Percentiles rank a stretch among this genome's conserved stretches.
Evolutionary conservation across 2,888 invertebrate species (phyloP).

Genomic region (Pheosia gnoma): DNA sequence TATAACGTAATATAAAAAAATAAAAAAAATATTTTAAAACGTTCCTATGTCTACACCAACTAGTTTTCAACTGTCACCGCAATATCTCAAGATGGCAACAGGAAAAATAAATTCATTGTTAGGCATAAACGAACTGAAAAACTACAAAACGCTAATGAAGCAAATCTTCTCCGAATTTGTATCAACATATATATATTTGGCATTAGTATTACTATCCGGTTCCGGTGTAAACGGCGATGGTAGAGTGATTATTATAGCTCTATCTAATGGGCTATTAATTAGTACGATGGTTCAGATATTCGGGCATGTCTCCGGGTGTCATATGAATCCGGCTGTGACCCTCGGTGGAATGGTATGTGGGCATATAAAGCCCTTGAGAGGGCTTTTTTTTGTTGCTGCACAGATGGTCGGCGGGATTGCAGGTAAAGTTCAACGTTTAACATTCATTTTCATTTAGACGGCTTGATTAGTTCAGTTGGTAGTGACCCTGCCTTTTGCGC

Average conservation of each 20-base stretch:
- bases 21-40: background rate
- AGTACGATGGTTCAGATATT: slow-evolving; percentile 41
- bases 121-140: slow-evolving; percentile 37
- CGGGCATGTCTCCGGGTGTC: slow-evolving; percentile 47
- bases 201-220: slow-evolving; percentile 32
- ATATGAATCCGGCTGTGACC: slow-evolving; percentile 51
- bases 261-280: slow-evolving; percentile 39
- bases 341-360: slow-evolving; percentile 39
- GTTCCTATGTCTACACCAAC: background rate
- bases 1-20: no score
- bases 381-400: slow-evolving; percentile 38
- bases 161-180: slow-evolving; percentile 46
- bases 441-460: no score
- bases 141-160: slow-evolving; percentile 24
- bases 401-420: slow-evolving; percentile 42
- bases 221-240: background rate
- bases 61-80: background rate
- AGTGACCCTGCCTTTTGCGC: no score
- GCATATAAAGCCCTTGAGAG: slow-evolving; percentile 44
- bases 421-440: slow-evolving; percentile 26
- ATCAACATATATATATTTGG: slow-evolving; percentile 40
- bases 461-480: no score
- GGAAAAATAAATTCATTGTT: slow-evolving; percentile 17
- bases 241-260: slow-evolving; percentile 16
- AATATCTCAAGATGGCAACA: slow-evolving; percentile 15